A percentile compares a stretch with the other conserved stretches of the same genome.
These are phyloP conservation scores for Hiodon tergisus DNA, from an alignment of 2,113 vertebrate species.

Conservation along the genomic window DNA sequence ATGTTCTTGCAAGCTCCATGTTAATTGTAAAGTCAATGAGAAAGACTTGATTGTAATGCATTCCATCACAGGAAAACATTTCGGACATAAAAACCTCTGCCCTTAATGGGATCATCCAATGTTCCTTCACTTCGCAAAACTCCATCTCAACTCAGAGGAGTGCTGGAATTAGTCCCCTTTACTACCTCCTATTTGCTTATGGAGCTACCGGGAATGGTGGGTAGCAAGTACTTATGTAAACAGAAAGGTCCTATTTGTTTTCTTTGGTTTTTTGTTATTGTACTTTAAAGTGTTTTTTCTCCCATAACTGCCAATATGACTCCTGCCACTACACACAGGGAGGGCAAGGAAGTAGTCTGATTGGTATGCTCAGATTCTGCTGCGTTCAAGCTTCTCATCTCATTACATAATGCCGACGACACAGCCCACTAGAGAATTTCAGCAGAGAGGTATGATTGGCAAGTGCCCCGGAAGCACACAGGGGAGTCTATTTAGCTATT, in stretches of 20 bases:
- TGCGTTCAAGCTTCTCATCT: too few relatives aligned
- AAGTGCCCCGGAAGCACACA: too few relatives aligned
- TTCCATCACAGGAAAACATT: conserved; percentile 51
- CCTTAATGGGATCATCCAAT: conserved; percentile 50
- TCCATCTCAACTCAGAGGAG: conserved; percentile 43
- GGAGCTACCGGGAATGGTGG: conserved; percentile 51
- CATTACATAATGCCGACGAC: too few relatives aligned
- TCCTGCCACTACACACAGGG: too few relatives aligned
- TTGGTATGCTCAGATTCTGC: too few relatives aligned
- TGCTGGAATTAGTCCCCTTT: conserved; percentile 25
- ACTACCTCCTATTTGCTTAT: conserved; percentile 53
- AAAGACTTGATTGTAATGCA: not conserved
- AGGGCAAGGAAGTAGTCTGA: too few relatives aligned
- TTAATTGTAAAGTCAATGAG: not conserved
- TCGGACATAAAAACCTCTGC: conserved; percentile 36
- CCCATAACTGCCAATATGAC: too few relatives aligned
- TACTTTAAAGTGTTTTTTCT: not conserved
- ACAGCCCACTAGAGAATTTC: too few relatives aligned
- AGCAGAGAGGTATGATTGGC: too few relatives aligned
- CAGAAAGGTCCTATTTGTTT: not conserved
- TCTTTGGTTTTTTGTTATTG: not conserved
- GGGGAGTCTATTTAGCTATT: too few relatives aligned
- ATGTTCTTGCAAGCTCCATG: not conserved
- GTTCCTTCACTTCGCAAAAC: conserved; percentile 61
- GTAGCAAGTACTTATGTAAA: not conserved